These are phyloP conservation scores for Melinaea menophilus DNA, from an alignment of 2,888 invertebrate species.

Conservation along the genomic window DNA sequence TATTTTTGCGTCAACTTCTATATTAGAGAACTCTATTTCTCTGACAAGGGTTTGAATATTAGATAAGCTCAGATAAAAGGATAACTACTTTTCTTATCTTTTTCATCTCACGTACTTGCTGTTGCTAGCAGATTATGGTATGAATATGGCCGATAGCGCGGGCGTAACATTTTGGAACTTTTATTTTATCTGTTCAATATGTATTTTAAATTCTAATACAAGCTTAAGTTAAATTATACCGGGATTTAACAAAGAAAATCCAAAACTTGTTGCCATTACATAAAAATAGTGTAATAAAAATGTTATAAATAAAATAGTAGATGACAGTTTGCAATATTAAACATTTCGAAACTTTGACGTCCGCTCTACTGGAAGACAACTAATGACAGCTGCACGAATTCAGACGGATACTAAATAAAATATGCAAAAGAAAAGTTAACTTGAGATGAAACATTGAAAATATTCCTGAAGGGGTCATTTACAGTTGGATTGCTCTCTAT, in stretches of 20 bases:
- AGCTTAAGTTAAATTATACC: no score
- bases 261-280: background rate
- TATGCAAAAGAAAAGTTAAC: background rate
- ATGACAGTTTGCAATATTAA: background rate
- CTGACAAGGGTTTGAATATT: conserved; percentile 19
- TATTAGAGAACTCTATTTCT: conserved; percentile 11
- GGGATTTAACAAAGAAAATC: no score
- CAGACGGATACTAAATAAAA: background rate
- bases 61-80: conserved; percentile 12
- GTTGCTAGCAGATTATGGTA: conserved; percentile 14
- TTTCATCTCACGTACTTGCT: conserved; percentile 15
- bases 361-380: background rate
- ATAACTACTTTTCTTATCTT: conserved; percentile 14
- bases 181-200: background rate
- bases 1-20: background rate
- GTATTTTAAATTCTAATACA: background rate
- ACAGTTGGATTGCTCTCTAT: background rate
- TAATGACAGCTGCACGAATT: background rate
- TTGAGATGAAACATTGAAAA: background rate
- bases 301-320: background rate
- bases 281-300: background rate
- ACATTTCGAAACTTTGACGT: background rate
- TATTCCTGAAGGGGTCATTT: background rate
- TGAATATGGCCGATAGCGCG: conserved; percentile 14
- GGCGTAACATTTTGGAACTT: conserved; percentile 12